These are phyloP conservation scores for Diprion similis DNA, from an alignment of 1,140 invertebrate species.

Conservation along the genomic window DNA sequence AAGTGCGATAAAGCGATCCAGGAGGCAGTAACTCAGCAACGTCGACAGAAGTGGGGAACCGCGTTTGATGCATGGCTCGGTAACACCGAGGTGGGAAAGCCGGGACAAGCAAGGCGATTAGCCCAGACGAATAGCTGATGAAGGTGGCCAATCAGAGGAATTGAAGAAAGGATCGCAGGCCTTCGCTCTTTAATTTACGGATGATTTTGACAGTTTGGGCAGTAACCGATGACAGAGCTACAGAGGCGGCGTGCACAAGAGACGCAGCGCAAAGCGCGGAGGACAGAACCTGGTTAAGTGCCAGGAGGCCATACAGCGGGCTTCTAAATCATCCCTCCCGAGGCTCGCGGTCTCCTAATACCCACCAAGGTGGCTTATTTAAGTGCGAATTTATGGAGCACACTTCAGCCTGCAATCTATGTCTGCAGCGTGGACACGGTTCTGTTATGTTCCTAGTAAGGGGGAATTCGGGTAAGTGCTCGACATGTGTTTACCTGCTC, in stretches of 20 bases:
- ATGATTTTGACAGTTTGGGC: too few species aligned
- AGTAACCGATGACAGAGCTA: background rate
- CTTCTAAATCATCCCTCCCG: background rate
- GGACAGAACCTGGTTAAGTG: background rate
- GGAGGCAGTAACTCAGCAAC: constrained; percentile 38
- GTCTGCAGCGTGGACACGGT: too few species aligned
- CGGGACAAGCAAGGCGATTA: constrained; percentile 42
- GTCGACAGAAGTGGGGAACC: constrained; percentile 9
- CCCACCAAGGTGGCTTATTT: background rate
- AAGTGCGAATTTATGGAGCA: background rate
- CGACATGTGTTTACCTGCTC: too few species aligned
- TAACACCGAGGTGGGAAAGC: background rate
- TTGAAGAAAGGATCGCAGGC: background rate
- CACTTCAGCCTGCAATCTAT: background rate
- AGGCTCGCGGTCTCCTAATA: background rate
- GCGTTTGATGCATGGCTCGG: background rate
- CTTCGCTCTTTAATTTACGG: background rate
- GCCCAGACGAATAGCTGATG: constrained; percentile 21
- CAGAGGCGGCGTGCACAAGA: background rate
- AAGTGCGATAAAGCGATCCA: constrained; percentile 45
- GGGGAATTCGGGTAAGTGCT: too few species aligned
- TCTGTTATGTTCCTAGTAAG: too few species aligned
- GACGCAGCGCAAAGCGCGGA: background rate
- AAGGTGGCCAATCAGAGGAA: background rate
- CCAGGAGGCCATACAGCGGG: background rate